phyloP scores from a whole-genome alignment of 2,888 invertebrate genomes.

The Netelia melanura region DNA sequence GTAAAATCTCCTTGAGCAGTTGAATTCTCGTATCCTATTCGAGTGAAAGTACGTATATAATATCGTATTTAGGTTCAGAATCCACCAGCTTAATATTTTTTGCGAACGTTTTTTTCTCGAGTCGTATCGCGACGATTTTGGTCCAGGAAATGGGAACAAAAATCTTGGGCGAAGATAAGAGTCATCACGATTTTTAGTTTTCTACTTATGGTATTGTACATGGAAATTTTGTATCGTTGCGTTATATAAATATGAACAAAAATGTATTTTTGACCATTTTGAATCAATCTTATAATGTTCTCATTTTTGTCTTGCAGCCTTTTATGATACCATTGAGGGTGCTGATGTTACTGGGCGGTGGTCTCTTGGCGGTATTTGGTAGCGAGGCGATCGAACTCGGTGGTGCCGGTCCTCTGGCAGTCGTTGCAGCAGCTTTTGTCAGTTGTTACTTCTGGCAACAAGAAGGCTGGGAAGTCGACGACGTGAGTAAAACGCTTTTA shows the following conservation, averaged over 20 bases:
- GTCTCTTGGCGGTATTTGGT: slow-evolving; percentile 94
- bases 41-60: neutral
- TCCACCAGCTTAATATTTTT: neutral
- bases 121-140: no score
- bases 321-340: slow-evolving; percentile 93
- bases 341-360: slow-evolving; percentile 92
- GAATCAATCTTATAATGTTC: neutral
- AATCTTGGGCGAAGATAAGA: no score
- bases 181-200: no score
- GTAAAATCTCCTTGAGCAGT: neutral
- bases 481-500: slow-evolving; percentile 84
- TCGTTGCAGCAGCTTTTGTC: slow-evolving; percentile 93
- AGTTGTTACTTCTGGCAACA: slow-evolving; percentile 93
- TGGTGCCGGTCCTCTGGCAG: slow-evolving; percentile 93
- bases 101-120: no score
- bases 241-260: neutral
- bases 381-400: slow-evolving; percentile 91
- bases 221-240: no score
- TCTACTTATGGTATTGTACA: no score
- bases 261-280: neutral
- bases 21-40: neutral
- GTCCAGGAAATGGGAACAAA: no score
- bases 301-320: slow-evolving; percentile 84
- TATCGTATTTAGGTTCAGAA: slow-evolving; percentile 2
- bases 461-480: slow-evolving; percentile 94